Base-by-base conservation (phyloP, 2,797 vertebrate genomes). In the Squalus acanthias region DNA sequence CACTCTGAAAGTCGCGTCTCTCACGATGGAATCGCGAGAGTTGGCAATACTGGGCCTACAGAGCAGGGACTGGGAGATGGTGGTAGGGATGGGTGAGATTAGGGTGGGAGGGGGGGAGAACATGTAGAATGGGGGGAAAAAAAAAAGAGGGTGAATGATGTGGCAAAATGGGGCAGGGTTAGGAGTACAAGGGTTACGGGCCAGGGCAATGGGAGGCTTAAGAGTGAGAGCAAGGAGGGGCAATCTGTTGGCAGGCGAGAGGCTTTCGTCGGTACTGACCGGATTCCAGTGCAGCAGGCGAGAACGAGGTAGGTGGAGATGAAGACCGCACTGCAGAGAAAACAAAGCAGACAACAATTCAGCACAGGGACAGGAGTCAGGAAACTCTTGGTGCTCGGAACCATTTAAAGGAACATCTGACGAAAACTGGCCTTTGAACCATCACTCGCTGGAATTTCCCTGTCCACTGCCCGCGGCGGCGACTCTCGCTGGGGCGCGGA, bases 221-320 rank as follows among this genome's bases (percentile, higher is more conserved):
- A 8, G 33, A 67, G 33, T 39, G 63, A 9, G 7, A 22, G 13
- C 33, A 67, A 67, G n/a, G n/a, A 8, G 39, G 6, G 0, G 3
- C 67, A 93, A 69, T 12, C 22, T 3, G 65, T 93, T 24, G 13
- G n/a, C 63, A 4, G 63, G n/a, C 24, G 6, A 46, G 63, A 69
- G 63, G 6, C 8, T 93, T 69, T 12, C 1, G 17, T 69, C 24
- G 91, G 63, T 24, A 67, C 96, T 96, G 12, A 96, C 96, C 96
- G 96, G 74, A 95, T 72, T 65, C 69, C 65, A 5, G 96, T 29
- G 74, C 96, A 96, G 82, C 96, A 96, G n/a, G 50, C 97, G 60
- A 97, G 96, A 89, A 97, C 96, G 96, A 97, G 96, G 96, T 97
- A 97, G 17, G 97, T 97, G 65, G 96, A 96, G 96, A 97, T 97